Base-by-base conservation (phyloP, 2,797 vertebrate species). In the Coregonus ussuriensis region DNA sequence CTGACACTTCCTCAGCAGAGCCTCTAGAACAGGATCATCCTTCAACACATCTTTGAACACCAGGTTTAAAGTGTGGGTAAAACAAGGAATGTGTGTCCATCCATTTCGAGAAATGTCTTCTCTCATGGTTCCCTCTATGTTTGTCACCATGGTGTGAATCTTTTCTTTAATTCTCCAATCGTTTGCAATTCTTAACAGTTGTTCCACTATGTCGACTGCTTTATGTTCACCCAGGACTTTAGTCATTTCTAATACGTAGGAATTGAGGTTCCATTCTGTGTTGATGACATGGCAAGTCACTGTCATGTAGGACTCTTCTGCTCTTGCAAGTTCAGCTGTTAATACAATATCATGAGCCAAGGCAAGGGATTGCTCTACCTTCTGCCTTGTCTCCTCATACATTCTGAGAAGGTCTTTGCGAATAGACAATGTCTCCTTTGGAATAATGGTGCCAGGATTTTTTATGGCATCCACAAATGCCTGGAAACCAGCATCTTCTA, bases 31-130 rank as follows among this genome's bases (percentile, higher is more conserved):
- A 63, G 59, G 59, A 1, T 2, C n/a, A 1, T 15, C 3, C 1
- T 35, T 72, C 35, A 85, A n/a, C 1, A 37, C 73, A 41, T 79
- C 69, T 33, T 6, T 72, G 13, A 85, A 56, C 25, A 81, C 63
- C 54, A 41, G 74, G 54, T 86, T 69, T 9, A 88, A 47, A 1
- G 75, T 78, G 13, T 77, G 16, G 25, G 74, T 80, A 62, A 88
- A 86, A 63, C 86, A 88, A 4, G 82, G 80, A 1, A 88, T 72
- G 41, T 79, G 63, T 0, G 13, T 68, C 84, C 84, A 87, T 3
- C 16, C 41, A 25, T 7, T 3, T 2, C 25, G 21, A 63, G 59
- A 13, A 2, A 41, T 1, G 1, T 0, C 25, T n/a, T 71, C 81
- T 37, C 35, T 84, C n/a, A 84, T 81, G 7, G 67, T 15, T 1